Conservation (phyloP, 2,888 invertebrate species). For the Cylindroiulus punctatus region DNA sequence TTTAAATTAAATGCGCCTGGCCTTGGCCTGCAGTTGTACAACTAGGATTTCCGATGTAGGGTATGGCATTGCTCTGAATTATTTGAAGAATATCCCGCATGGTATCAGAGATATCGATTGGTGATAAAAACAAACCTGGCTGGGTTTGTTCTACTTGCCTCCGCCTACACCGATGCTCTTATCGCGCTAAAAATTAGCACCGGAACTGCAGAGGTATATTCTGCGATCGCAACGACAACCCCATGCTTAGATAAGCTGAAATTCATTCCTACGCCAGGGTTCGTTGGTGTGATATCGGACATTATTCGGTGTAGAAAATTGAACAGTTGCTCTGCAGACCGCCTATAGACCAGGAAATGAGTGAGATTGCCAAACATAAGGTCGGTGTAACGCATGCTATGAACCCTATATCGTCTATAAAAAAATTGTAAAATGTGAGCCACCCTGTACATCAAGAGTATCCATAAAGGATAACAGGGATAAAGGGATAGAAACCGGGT, state of each 20-base stretch:
- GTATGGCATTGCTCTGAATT: slow-evolving; percentile 17
- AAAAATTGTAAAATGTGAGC: too few species aligned
- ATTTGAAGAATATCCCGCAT: background rate
- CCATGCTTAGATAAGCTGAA: background rate
- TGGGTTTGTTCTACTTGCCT: background rate
- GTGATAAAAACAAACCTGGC: background rate
- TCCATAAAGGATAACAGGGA: too few species aligned
- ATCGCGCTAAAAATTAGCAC: background rate
- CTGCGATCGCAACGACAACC: background rate
- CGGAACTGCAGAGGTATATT: background rate
- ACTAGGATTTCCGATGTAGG: background rate
- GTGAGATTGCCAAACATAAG: slow-evolving; percentile 14
- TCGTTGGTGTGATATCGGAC: background rate
- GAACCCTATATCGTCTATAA: too few species aligned
- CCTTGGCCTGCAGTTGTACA: background rate
- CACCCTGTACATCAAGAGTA: too few species aligned
- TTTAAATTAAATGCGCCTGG: background rate
- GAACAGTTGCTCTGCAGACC: background rate
- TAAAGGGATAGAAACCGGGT: too few species aligned
- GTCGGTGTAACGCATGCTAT: too few species aligned
- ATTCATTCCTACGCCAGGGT: background rate
- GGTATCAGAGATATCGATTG: background rate
- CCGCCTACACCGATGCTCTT: background rate
- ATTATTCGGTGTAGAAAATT: background rate
- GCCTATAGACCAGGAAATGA: background rate